Base-by-base conservation (phyloP, 1,140 invertebrate genomes). In the Meloidogyne hapla region DNA sequence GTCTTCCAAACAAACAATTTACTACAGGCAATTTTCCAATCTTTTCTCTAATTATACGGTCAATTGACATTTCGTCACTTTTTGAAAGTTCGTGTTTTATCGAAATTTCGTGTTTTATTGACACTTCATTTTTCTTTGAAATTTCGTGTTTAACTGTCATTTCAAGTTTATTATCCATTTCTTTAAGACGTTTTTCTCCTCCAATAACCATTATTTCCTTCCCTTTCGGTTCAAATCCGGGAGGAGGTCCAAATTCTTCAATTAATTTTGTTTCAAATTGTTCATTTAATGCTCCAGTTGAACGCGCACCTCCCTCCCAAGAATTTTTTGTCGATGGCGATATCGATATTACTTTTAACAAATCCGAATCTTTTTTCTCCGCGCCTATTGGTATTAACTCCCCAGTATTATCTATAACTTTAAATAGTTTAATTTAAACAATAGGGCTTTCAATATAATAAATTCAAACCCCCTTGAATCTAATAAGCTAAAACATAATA, bases 281-380 rank as follows among this genome's bases (percentile, higher is more conserved):
- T 2, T 70, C 68, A 28, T 70, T 13, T 26, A 70, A 45, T 21
- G 25, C 68, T 18, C 68, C 61, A 61, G 68, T 70, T 61, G 68
- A 70, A 26, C 68, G 68, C 18, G 45, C 61, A 13, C 26, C 12
- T 25, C 21, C 23, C 13, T 69, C 40, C 67, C 67, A 69, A 4
- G 15, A 13, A n/a, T 69, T 33, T 5, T 0, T 56, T 13, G 18
- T 6, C 12, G 28, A 69, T 13, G 48, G 48, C 2, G 67, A 48
- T n/a, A 18, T 1, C 2, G 67, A 48, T n/a, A 18, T 1, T 23
- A 61, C 10, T 3, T 21, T 56, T 61, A 70, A 56, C 28, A 33
- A 23, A 25, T 13, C 21, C 4, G 38, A 5, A 45, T 28, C 38
- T 42, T 42, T 70, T 61, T 45, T 70, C 38, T 69, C 48, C 3